A percentile compares a stretch with the other conserved stretches of the same genome.
phyloP scores from a whole-genome alignment of 2,888 invertebrate genomes.

The Melitaea athalia region DNA sequence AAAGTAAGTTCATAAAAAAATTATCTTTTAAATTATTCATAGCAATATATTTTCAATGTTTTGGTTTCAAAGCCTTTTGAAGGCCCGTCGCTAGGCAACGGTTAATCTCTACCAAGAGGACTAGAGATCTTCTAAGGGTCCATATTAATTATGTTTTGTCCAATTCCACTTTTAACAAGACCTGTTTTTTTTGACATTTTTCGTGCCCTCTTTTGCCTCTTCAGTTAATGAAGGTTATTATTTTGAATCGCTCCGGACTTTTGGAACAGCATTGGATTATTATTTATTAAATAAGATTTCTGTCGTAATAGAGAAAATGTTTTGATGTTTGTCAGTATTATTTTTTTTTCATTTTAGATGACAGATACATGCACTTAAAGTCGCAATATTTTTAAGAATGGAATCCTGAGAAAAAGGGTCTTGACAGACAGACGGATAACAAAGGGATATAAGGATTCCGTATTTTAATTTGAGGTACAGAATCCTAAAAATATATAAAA shows the following conservation, averaged over 20 bases:
- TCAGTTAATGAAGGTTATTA: constrained; percentile 36
- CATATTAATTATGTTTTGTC: constrained; percentile 36
- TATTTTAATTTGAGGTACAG: no score
- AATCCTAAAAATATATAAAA: no score
- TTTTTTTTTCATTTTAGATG: background rate
- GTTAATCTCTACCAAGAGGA: constrained; percentile 31
- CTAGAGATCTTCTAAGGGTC: constrained; percentile 28
- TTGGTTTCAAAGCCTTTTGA: constrained; percentile 1
- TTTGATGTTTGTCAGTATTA: background rate
- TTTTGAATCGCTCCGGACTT: constrained; percentile 31
- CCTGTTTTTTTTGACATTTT: constrained; percentile 33
- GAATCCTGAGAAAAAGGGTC: no score
- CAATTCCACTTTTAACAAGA: constrained; percentile 31
- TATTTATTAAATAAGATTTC: constrained; percentile 10
- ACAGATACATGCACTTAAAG: constrained; percentile 3
- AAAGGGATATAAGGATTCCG: no score
- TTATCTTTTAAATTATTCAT: background rate
- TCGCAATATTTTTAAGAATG: background rate
- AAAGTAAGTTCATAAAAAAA: background rate
- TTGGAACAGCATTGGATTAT: constrained; percentile 18
- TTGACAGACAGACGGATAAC: no score
- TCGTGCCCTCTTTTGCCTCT: constrained; percentile 28
- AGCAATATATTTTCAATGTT: background rate
- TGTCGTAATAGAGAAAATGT: constrained; percentile 2
- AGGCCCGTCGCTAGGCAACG: constrained; percentile 26